phyloP scores from a whole-genome alignment of 2,113 vertebrate species.

The Montifringilla adamsi region DNA sequence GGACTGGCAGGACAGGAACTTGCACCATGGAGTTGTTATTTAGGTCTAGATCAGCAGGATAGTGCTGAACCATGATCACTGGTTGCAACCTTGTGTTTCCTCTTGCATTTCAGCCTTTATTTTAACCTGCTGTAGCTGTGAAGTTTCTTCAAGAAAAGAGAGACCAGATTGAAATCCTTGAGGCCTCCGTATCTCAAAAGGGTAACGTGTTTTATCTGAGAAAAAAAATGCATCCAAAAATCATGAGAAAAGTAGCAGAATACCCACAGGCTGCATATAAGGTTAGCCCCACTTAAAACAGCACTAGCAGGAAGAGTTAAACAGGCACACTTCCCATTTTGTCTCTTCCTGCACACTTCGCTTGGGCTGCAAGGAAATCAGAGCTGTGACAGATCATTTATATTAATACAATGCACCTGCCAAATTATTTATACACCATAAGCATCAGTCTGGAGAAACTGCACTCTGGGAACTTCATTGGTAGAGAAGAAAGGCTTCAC shows the following conservation, averaged over 20 bases:
- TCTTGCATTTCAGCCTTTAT: neutral
- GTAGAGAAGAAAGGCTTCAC: neutral
- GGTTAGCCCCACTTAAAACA: neutral
- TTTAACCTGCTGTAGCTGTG: neutral
- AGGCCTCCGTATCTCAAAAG: neutral
- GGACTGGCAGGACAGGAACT: neutral
- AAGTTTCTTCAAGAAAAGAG: neutral
- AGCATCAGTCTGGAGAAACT: neutral
- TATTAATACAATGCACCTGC: slow-evolving; percentile 37
- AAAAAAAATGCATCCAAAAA: neutral
- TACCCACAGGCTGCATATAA: neutral
- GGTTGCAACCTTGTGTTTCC: neutral
- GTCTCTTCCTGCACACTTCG: neutral
- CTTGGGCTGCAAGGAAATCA: neutral
- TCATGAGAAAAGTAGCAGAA: neutral
- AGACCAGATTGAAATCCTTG: neutral
- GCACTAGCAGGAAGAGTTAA: neutral
- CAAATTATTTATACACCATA: slow-evolving; percentile 54
- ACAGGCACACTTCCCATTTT: neutral
- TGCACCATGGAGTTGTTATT: neutral
- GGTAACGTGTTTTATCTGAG: neutral
- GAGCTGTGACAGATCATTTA: slow-evolving; percentile 34
- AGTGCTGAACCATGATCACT: neutral
- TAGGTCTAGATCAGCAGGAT: neutral
- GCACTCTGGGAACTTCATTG: neutral